phyloP scores from a whole-genome alignment of 2,888 invertebrate genomes.

The Papilio protenor region DNA sequence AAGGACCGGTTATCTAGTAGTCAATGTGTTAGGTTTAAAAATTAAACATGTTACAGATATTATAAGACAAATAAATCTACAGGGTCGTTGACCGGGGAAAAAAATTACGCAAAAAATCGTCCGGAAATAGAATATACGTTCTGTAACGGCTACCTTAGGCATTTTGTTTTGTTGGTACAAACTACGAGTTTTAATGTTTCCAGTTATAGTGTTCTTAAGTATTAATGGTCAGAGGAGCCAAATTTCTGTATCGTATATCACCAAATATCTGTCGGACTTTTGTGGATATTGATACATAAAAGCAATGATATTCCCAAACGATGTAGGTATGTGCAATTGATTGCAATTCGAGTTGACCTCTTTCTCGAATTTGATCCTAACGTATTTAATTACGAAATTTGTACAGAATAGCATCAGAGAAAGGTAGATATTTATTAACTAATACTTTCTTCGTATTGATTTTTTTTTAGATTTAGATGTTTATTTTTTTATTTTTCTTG shows the following conservation, averaged over 20 bases:
- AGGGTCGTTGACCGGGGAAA: neutral
- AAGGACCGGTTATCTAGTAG: neutral
- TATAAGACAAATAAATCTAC: neutral
- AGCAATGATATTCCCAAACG: no score
- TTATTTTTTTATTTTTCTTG: no score
- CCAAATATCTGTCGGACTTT: no score
- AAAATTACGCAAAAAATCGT: neutral
- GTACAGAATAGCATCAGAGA: neutral
- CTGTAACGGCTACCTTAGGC: neutral
- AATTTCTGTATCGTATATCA: neutral
- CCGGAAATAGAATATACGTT: neutral
- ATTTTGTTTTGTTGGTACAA: neutral
- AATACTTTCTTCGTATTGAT: no score
- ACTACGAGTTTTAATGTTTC: neutral
- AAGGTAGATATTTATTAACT: no score
- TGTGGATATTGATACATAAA: no score
- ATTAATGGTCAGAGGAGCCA: neutral
- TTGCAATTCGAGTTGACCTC: neutral
- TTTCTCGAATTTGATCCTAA: neutral
- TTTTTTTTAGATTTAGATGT: no score
- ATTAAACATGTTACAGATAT: neutral
- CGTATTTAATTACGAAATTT: neutral
- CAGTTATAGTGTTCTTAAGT: neutral
- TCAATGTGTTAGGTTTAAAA: neutral
- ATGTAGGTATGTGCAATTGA: neutral